Conservation (phyloP, 2,797 vertebrate species). For the Schizopygopsis malacanthus region DNA sequence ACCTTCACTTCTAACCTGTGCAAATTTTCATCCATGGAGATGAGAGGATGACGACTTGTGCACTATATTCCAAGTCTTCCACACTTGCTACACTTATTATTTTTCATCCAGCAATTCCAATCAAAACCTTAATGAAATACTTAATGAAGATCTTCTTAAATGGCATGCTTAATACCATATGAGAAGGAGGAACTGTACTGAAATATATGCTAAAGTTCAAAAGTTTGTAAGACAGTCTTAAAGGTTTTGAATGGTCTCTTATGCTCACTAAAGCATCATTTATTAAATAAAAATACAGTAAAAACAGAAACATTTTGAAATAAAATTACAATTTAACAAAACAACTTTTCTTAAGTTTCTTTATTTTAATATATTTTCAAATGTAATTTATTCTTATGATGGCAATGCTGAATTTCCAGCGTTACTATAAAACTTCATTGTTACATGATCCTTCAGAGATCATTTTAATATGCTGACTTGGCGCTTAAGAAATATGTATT, state of each 20-base stretch:
- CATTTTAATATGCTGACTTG: not conserved
- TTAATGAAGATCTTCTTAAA: constrained; percentile 5
- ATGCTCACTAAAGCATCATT: not conserved
- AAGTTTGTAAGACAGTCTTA: not conserved
- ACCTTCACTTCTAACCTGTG: not conserved
- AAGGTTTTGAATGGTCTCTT: not conserved
- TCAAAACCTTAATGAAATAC: not conserved
- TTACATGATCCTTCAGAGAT: not conserved
- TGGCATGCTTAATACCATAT: not conserved
- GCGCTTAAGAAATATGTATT: not conserved
- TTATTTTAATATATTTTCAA: not conserved
- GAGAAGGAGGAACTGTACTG: not conserved
- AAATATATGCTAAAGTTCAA: not conserved
- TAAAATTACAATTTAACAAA: not conserved
- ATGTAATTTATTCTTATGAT: not conserved
- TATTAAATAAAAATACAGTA: not conserved
- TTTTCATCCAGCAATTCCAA: not conserved
- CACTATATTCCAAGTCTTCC: not conserved
- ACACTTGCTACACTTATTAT: not conserved
- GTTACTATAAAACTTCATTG: not conserved
- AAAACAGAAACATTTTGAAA: not conserved
- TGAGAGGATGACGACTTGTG: not conserved
- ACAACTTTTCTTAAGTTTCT: not conserved
- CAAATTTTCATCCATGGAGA: not conserved
- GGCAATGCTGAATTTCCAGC: not conserved